These are phyloP conservation scores for Ceratitis capitata DNA, from an alignment of 1,140 invertebrate genomes.

Conservation along the genomic window DNA sequence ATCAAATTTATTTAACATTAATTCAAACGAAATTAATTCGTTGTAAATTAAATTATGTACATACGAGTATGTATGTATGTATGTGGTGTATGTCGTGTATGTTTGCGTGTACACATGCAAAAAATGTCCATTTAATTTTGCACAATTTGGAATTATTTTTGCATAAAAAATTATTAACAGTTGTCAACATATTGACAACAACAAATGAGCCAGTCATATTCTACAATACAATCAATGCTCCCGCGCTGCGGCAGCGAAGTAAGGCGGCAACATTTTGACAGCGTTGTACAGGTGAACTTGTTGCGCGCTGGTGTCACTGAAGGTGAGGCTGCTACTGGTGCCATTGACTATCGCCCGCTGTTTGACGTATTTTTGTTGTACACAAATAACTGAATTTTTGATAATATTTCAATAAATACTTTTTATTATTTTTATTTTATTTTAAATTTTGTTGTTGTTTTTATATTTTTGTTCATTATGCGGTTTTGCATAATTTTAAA, in stretches of 20 bases:
- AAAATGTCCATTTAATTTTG: background rate
- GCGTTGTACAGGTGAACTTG: background rate
- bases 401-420: background rate
- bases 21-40: background rate
- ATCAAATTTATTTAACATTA: background rate
- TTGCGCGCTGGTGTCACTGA: background rate
- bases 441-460: background rate
- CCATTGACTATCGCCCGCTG: background rate
- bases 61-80: too few relatives aligned
- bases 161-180: constrained; percentile 13
- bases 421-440: background rate
- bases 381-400: background rate
- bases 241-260: background rate
- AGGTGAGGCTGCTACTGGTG: background rate
- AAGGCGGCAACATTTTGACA: background rate
- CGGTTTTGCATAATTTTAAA: too few relatives aligned
- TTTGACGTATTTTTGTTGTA: background rate
- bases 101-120: too few relatives aligned
- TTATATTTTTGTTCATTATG: too few relatives aligned
- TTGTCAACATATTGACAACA: constrained; percentile 22
- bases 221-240: background rate
- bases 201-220: constrained; percentile 13
- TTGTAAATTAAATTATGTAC: background rate
- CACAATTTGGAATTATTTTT: constrained; percentile 18
- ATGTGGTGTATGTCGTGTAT: too few relatives aligned